A percentile compares a stretch with the other conserved stretches of the same genome.
phyloP scores from a whole-genome alignment of 2,888 invertebrate species.

The Apeira syringaria region DNA sequence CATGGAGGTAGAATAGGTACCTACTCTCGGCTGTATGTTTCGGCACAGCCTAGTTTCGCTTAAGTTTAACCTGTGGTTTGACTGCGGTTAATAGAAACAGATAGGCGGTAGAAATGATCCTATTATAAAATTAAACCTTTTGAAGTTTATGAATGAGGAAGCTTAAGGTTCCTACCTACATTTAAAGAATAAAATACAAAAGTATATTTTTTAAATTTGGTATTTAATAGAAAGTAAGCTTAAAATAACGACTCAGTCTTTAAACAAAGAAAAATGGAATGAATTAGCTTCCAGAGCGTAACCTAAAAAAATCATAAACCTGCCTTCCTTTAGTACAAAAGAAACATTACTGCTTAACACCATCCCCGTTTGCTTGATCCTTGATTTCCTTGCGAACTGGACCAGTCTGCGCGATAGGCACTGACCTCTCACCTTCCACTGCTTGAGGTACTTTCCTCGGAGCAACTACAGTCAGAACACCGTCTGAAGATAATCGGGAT shows the following conservation, averaged over 20 bases:
- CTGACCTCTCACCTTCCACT: slow-evolving; percentile 73
- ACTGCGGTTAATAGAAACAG: no score
- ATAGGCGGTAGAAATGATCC: no score
- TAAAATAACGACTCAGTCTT: neutral
- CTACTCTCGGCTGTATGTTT: no score
- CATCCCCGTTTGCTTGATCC: slow-evolving; percentile 71
- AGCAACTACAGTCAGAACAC: slow-evolving; percentile 87
- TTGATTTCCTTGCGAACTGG: slow-evolving; percentile 81
- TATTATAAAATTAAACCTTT: no score
- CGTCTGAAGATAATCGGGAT: slow-evolving; percentile 90
- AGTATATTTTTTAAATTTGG: no score
- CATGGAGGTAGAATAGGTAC: no score
- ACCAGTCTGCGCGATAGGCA: slow-evolving; percentile 85
- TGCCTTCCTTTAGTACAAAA: neutral
- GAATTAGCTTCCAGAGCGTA: neutral
- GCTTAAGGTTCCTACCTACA: no score
- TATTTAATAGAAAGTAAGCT: no score
- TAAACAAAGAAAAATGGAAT: slow-evolving; percentile 18
- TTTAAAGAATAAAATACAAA: no score
- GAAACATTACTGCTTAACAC: slow-evolving; percentile 33
- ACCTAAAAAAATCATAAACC: neutral
- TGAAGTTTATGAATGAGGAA: no score
- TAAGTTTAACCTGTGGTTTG: no score
- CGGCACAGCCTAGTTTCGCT: no score
- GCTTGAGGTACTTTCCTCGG: slow-evolving; percentile 70